Conservation (phyloP, 1,140 invertebrate genomes). For the Lordiphosa clarofinis region DNA sequence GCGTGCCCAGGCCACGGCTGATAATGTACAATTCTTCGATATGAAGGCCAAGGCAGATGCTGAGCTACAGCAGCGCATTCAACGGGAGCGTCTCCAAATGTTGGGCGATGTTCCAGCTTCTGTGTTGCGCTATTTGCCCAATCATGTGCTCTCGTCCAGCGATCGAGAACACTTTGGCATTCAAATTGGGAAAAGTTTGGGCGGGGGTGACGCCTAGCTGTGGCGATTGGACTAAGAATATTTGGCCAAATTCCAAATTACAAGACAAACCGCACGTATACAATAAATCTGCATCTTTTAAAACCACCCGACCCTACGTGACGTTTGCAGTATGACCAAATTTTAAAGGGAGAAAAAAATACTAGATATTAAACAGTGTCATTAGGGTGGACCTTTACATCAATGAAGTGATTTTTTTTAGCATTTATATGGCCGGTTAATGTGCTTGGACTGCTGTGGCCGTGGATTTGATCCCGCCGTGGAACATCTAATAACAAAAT, state of each 20-base stretch:
- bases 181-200: slow-evolving; percentile 3
- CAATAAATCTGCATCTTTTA: slow-evolving; percentile 16
- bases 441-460: no score
- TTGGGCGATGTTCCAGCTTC: slow-evolving; percentile 32
- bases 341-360: neutral
- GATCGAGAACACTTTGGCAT: slow-evolving; percentile 42
- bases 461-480: no score
- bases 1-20: slow-evolving; percentile 48
- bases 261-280: neutral
- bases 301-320: slow-evolving; percentile 49
- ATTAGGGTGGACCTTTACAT: no score
- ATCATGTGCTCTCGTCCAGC: slow-evolving; percentile 33
- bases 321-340: slow-evolving; percentile 33
- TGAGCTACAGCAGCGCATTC: slow-evolving; percentile 27
- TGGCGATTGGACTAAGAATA: neutral
- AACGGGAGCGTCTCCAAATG: slow-evolving; percentile 43
- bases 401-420: no score
- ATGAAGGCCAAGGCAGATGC: slow-evolving; percentile 37
- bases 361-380: no score
- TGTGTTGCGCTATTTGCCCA: slow-evolving; percentile 51
- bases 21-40: slow-evolving; percentile 47
- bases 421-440: no score
- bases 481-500: no score
- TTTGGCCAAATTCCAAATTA: slow-evolving; percentile 2
- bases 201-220: slow-evolving; percentile 9